Conservation (phyloP, 2,797 vertebrate species). For the Bufotes viridis region DNA sequence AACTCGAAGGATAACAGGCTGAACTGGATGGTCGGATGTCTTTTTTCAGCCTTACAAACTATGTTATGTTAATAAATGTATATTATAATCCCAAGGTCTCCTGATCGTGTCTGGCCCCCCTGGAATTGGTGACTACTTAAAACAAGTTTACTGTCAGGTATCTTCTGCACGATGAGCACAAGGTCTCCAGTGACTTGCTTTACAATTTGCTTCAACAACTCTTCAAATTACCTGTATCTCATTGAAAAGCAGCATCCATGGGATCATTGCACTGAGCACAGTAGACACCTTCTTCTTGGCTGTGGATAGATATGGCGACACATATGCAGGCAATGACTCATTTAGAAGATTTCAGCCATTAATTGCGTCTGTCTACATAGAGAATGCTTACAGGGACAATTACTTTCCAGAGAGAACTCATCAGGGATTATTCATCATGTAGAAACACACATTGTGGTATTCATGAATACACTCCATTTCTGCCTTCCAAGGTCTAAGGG, state of each 20-base stretch:
- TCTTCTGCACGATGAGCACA: background rate
- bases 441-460: background rate
- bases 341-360: background rate
- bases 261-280: background rate
- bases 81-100: background rate
- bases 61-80: background rate
- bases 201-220: background rate
- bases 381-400: slow-evolving; percentile 6
- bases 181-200: background rate
- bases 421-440: slow-evolving; percentile 23
- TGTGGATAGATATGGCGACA: background rate
- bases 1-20: too few relatives aligned
- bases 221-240: background rate
- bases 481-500: slow-evolving; percentile 19
- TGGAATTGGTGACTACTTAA: background rate
- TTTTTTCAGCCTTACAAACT: too few relatives aligned
- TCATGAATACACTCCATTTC: background rate
- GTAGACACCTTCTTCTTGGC: background rate
- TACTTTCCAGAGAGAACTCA: background rate
- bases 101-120: background rate
- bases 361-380: slow-evolving; percentile 11
- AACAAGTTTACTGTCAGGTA: background rate
- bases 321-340: background rate
- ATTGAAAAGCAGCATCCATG: background rate
- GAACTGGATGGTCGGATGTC: too few relatives aligned